Conservation (phyloP, 1,140 invertebrate species). For the Plodia interpunctella region DNA sequence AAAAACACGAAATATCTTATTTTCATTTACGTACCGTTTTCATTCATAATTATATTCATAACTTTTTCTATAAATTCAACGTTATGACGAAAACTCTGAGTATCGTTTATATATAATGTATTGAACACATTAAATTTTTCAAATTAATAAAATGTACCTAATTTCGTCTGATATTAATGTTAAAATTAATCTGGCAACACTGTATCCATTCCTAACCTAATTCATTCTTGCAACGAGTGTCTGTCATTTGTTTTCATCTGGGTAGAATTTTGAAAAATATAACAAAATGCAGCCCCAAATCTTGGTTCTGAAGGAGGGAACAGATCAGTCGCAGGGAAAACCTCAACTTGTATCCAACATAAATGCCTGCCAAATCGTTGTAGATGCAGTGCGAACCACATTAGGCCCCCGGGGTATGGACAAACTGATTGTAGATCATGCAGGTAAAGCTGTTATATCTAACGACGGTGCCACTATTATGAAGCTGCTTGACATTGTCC, state of each 20-base stretch:
- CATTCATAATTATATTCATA: too few relatives aligned
- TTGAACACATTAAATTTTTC: too few relatives aligned
- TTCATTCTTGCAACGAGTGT: too few relatives aligned
- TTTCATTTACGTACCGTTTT: too few relatives aligned
- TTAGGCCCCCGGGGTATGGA: conserved; percentile 99
- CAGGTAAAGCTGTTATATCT: conserved; percentile 96
- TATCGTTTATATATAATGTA: too few relatives aligned
- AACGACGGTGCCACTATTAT: conserved; percentile 99
- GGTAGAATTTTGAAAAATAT: background rate
- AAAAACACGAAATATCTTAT: too few relatives aligned
- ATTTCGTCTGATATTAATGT: too few relatives aligned
- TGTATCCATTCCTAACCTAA: too few relatives aligned
- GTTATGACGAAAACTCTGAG: too few relatives aligned
- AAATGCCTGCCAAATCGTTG: conserved; percentile 98
- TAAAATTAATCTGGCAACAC: too few relatives aligned
- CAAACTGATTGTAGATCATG: conserved; percentile 96
- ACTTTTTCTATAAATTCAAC: too few relatives aligned
- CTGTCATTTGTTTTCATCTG: background rate
- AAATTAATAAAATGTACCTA: too few relatives aligned
- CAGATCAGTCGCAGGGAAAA: conserved; percentile 97
- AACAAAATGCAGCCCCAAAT: conserved; percentile 93
- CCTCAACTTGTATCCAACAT: conserved; percentile 98
- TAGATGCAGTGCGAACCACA: conserved; percentile 96
- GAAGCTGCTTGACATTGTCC: conserved; percentile 97
- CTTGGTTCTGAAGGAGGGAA: conserved; percentile 98